Evolutionary conservation across 2,888 invertebrate genomes (phyloP), one percentile per base, ranked within the genome.

Genomic region (Trachelus tabidus): DNA sequence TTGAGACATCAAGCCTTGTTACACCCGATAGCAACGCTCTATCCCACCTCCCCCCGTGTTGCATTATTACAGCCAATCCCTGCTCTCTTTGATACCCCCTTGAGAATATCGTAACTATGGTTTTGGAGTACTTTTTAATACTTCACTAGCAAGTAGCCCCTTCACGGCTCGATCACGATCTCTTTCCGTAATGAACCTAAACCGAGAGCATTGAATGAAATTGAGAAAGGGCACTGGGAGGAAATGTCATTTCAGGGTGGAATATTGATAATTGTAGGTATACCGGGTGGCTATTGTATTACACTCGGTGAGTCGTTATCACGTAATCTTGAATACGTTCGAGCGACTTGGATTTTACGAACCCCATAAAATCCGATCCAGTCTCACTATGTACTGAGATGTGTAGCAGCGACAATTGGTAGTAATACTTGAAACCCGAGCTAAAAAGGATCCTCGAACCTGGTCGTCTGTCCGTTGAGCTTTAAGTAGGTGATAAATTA

Each of bases 1-100:
- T 90, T 90, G 90, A 90, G 89, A 90, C 90, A 88, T 89, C 85
- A 85, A 85, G 86, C 84, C 88, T 89, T 88, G 89, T 89, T 89
- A 87, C 84, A 80, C 82, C 81, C 82, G 83, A 85, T 78, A 78
- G 76, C 35, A 35, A 35, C 35, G 35, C 35, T 3, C 35, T 35
- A 3, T 35, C 3, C 35, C 35, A 35, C 12, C 3, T 35, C 3
- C 35, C 12, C 12, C 71, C 35, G 11, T 30, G 35, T 11, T 37
- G 74, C 35, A n/a, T 74, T 74, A 74, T 74, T 74, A 74, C 74
- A 11, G 74, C 23, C 35, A 74, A 74, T 37, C 37, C 37, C 12
- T 37, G 74, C 74, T 74, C 37, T 35, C 74, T 31, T 34, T 34
- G 71, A 71, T 23, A 31, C 12, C 30, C 71, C 23, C 71, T 71